Evolutionary conservation across 2,888 invertebrate genomes (phyloP), one percentile per base, ranked within the genome.

Genomic region (Acrobasis repandana): DNA sequence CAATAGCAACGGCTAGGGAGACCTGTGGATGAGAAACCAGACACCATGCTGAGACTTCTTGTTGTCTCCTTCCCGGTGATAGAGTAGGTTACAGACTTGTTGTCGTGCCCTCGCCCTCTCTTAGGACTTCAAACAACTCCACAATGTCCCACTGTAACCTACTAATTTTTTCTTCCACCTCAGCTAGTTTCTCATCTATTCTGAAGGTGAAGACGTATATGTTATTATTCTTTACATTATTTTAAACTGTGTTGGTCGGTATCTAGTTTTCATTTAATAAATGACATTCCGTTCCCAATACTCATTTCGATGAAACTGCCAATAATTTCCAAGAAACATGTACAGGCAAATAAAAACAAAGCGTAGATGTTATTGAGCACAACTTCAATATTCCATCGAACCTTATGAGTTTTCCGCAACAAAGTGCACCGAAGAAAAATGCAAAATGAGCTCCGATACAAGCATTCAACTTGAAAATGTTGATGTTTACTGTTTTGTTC

Each of bases 351-450:
- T 54, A 54, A 54, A 54, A 54, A 67, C 65, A 66, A 62, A 56
- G 66, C 70, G 49, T 73, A 73, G 75, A 75, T 76, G 75, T 63
- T 76, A 76, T 76, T 71, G 78, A 74, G 68, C 61, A 65, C 62
- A 70, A 74, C 66, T 75, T 72, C 63, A 63, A 66, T 74, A 68
- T 71, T 68, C 66, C 68, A 66, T 64, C 64, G 63, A 56, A 75
- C 76, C 75, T 77, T 73, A 70, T 70, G 70, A 72, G 70, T 68
- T 74, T 71, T 65, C 71, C 58, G 48, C 58, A 62, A 67, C 60
- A 62, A 62, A 64, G 63, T 66, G 67, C 63, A 62, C 61, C 38
- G 61, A 60, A 63, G 65, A 62, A 65, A 69, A 65, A 65, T 64
- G 61, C 57, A 66, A 62, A 61, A 62, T 62, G 51, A 60, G 48